Evolutionary conservation across 2,888 invertebrate genomes (phyloP).

Genomic region (Diarsia dahlii): DNA sequence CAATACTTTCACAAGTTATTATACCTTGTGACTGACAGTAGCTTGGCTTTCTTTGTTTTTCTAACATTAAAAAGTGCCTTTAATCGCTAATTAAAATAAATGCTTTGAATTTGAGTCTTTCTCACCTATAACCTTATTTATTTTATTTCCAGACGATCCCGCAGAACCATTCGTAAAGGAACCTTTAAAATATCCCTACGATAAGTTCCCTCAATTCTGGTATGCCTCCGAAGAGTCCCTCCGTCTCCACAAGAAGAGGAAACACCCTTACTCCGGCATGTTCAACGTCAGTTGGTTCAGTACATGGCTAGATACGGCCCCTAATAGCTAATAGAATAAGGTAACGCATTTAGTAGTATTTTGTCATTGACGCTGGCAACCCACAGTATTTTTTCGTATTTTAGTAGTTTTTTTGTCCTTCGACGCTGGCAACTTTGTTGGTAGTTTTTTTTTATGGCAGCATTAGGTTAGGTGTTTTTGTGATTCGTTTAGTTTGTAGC

Average conservation of each 20-base stretch:
- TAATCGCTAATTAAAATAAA: no score
- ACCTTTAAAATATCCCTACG: constrained; percentile 81
- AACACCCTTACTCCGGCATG: constrained; percentile 86
- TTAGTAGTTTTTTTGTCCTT: constrained; percentile 62
- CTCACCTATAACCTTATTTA: neutral
- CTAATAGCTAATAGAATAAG: constrained; percentile 80
- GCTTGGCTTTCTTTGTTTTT: no score
- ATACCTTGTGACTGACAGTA: no score
- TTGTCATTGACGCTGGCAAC: constrained; percentile 60
- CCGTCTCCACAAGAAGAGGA: constrained; percentile 84
- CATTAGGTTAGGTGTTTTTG: constrained; percentile 51
- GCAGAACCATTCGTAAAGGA: constrained; percentile 82
- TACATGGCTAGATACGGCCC: constrained; percentile 80
- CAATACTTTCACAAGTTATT: no score
- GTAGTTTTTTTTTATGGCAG: constrained; percentile 50
- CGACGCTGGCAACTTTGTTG: constrained; percentile 62
- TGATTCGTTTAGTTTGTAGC: constrained; percentile 46
- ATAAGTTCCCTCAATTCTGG: constrained; percentile 86
- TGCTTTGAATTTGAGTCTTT: no score
- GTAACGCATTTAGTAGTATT: constrained; percentile 55
- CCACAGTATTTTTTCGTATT: constrained; percentile 64
- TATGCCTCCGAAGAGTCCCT: constrained; percentile 87
- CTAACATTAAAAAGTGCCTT: no score
- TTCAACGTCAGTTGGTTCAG: constrained; percentile 83
- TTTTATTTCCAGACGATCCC: constrained; percentile 75